phyloP scores from a whole-genome alignment of 2,888 invertebrate genomes.

The Drosophila lutescens region DNA sequence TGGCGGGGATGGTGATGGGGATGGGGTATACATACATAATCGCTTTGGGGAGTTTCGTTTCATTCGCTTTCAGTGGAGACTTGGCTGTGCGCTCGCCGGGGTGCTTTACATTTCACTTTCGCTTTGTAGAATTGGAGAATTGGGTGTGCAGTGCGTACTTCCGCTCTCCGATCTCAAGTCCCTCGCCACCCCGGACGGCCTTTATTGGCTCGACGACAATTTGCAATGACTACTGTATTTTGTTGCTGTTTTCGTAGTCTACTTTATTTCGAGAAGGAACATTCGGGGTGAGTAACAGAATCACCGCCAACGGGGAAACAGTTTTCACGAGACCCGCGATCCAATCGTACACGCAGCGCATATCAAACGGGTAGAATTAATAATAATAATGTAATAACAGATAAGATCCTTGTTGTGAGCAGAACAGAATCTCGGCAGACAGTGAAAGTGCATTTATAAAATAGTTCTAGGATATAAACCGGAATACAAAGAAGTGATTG shows the following conservation, averaged over 20 bases:
- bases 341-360: conserved; percentile 64
- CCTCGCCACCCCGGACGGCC: conserved; percentile 47
- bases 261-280: conserved; percentile 72
- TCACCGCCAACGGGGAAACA: conserved; percentile 65
- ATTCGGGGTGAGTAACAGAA: conserved; percentile 60
- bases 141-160: conserved; percentile 72
- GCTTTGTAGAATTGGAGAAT: conserved; percentile 66
- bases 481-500: too few relatives aligned
- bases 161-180: conserved; percentile 51
- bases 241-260: conserved; percentile 31
- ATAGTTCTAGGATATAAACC: background rate
- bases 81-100: conserved; percentile 21
- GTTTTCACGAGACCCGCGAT: conserved; percentile 70
- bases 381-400: background rate
- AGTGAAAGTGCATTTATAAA: background rate
- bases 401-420: background rate
- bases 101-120: conserved; percentile 72
- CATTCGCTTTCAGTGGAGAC: conserved; percentile 54
- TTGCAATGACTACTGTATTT: conserved; percentile 71
- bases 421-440: background rate
- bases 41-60: conserved; percentile 46
- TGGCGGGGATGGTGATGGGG: conserved; percentile 3
- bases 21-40: conserved; percentile 6
- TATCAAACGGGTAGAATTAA: conserved; percentile 49
- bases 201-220: conserved; percentile 74